Conservation (phyloP, 2,797 vertebrate genomes). For the Cirrhinus molitorella region DNA sequence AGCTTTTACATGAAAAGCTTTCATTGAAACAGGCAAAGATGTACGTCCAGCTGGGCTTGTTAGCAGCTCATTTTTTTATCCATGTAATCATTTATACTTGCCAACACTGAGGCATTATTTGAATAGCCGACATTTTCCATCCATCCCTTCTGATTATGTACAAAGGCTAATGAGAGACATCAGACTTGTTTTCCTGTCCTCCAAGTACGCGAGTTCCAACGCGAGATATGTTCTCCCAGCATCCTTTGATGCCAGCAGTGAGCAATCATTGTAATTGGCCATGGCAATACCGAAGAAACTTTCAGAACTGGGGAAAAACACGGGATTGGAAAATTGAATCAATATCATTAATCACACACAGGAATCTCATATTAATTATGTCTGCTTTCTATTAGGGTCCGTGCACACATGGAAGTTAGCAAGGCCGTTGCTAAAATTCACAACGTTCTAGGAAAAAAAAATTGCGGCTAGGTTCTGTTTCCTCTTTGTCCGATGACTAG, state of each 20-base stretch:
- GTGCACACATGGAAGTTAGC: slow-evolving; percentile 69
- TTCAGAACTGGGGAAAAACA: slow-evolving; percentile 75
- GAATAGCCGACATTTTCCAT: slow-evolving; percentile 76
- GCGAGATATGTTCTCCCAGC: slow-evolving; percentile 69
- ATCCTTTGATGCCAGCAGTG: slow-evolving; percentile 79
- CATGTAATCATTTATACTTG: slow-evolving; percentile 68
- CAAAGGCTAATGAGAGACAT: slow-evolving; percentile 76
- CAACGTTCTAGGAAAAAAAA: not conserved
- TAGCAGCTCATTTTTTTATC: slow-evolving; percentile 62
- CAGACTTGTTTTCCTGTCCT: slow-evolving; percentile 73
- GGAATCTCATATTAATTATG: slow-evolving; percentile 80
- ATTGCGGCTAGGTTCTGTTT: not conserved
- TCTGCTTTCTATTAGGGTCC: slow-evolving; percentile 80
- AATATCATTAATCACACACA: slow-evolving; percentile 84
- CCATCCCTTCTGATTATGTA: slow-evolving; percentile 75
- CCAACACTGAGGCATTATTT: slow-evolving; percentile 71
- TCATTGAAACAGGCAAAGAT: slow-evolving; percentile 31
- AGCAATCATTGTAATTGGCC: slow-evolving; percentile 85
- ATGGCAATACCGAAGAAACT: slow-evolving; percentile 83
- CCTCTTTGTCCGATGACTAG: slow-evolving; percentile 53
- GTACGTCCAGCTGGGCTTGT: slow-evolving; percentile 30
- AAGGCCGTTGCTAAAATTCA: not conserved
- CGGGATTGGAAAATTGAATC: slow-evolving; percentile 81
- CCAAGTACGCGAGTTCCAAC: slow-evolving; percentile 53
- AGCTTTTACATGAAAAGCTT: slow-evolving; percentile 42